A percentile compares a stretch with the other conserved stretches of the same genome.
phyloP scores from a whole-genome alignment of 1,140 invertebrate genomes.

The Heliconius hermathena region DNA sequence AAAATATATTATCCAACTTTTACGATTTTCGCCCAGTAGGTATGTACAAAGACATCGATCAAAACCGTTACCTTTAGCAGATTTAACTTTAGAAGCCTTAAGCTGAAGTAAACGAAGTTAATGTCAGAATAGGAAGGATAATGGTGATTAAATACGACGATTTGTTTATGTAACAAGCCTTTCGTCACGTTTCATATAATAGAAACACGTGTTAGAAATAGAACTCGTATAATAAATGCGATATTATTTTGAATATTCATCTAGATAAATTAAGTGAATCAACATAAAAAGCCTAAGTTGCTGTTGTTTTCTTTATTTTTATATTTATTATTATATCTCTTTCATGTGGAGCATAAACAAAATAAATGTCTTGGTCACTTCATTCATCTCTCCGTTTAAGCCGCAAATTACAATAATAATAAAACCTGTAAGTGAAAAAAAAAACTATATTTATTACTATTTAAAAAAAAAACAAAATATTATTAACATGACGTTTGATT shows the following conservation, averaged over 20 bases:
- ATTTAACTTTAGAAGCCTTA: neutral
- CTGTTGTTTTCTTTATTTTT: neutral
- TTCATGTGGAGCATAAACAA: too few relatives aligned
- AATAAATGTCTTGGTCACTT: too few relatives aligned
- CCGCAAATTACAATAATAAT: too few relatives aligned
- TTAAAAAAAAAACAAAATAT: too few relatives aligned
- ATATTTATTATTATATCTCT: neutral
- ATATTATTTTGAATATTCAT: neutral
- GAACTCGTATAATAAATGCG: neutral
- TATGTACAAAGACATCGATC: neutral
- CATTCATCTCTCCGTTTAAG: too few relatives aligned
- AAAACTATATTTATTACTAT: too few relatives aligned
- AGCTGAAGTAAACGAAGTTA: neutral
- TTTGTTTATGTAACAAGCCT: neutral
- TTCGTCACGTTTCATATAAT: neutral
- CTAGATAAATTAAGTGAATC: neutral
- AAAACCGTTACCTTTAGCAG: neutral
- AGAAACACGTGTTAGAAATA: neutral
- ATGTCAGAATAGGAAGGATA: slow-evolving; percentile 12
- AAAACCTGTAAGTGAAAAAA: too few relatives aligned
- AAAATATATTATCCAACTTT: too few relatives aligned
- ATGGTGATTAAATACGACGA: neutral
- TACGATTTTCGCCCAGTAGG: neutral
- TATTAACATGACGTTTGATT: too few relatives aligned
- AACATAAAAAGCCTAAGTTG: neutral